Evolutionary conservation across 2,888 invertebrate species (phyloP).

Genomic region (Neocrepidodera transversa): DNA sequence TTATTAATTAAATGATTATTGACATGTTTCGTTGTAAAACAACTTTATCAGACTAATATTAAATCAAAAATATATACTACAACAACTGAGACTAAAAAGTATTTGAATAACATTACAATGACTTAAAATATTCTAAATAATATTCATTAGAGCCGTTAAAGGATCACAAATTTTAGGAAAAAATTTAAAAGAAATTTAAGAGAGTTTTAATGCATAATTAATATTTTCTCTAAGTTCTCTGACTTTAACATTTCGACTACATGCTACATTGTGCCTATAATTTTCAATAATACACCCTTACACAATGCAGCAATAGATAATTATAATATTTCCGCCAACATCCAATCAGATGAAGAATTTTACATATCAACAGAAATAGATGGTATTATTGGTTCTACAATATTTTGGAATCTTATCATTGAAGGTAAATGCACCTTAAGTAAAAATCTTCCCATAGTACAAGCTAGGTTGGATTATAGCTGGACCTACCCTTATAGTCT

Average conservation of each 20-base stretch:
- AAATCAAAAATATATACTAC: too few species aligned
- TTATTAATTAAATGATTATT: too few species aligned
- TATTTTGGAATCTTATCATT: slow-evolving; percentile 30
- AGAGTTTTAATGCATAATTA: slow-evolving; percentile 2
- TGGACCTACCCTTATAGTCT: slow-evolving; percentile 3
- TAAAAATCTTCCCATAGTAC: slow-evolving; percentile 21
- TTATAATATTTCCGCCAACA: slow-evolving; percentile 14
- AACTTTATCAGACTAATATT: too few species aligned
- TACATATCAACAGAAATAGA: slow-evolving; percentile 27
- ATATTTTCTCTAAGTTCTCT: background rate
- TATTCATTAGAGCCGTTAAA: too few species aligned
- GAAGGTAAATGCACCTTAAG: slow-evolving; percentile 24
- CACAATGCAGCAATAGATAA: background rate
- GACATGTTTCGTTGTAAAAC: too few species aligned
- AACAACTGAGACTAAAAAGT: too few species aligned
- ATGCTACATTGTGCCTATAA: slow-evolving; percentile 25
- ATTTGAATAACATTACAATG: too few species aligned
- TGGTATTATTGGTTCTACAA: slow-evolving; percentile 27
- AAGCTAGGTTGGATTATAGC: too few species aligned
- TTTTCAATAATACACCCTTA: slow-evolving; percentile 21
- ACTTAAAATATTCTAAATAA: too few species aligned
- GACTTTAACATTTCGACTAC: slow-evolving; percentile 7
- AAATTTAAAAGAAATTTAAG: too few species aligned
- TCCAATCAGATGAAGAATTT: slow-evolving; percentile 26
- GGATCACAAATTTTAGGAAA: too few species aligned